Base-by-base conservation (phyloP, 2,797 vertebrate species). In the Gymnothorax javanicus region DNA sequence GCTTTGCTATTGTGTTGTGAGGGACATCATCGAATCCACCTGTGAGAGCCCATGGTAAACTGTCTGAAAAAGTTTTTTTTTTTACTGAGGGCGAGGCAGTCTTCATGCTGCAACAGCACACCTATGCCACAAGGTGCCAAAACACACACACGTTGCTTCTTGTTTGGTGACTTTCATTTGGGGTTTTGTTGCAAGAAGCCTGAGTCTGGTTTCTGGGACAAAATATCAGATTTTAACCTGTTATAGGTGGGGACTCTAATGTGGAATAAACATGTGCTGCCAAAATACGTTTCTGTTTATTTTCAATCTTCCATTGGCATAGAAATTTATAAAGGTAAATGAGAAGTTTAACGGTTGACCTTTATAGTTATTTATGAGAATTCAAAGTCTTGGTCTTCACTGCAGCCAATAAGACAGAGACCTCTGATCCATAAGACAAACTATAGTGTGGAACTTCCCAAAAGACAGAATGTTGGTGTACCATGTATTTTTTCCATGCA, bases 261-360 rank as follows among this genome's bases (percentile, higher is more conserved):
- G 20, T 54, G 77, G 33, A 77, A 77, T 17, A 77, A 33, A 56
- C 20, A n/a, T 13, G 6, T 20, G 50, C 75, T 56, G 50, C 12
- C 17, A 52, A 81, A 81, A 81, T 52, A 81, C 50, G 33, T 77
- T 81, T n/a, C 50, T 81, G 77, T 56, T 79, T 17, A 79, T 50
- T 79, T 79, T 79, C 23, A 33, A 79, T 54, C 17, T 79, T 5
- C 75, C 17, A 52, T 13, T 52, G 15, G 7, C 77, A 56, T 50
- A 9, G 52, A n/a, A 77, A 77, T 73, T 69, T 8, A 12, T 43
- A 13, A 52, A 77, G 13, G 4, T 11, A 43, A 17, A 77, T 52
- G 73, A 52, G 43, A 50, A 43, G 33, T 77, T 77, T 77, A 17
- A 27, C 33, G 6, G 20, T 77, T 77, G 73, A 3, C 73, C 13